Base-by-base conservation (phyloP, 2,888 invertebrate genomes). In the Hypomecis punctinalis region DNA sequence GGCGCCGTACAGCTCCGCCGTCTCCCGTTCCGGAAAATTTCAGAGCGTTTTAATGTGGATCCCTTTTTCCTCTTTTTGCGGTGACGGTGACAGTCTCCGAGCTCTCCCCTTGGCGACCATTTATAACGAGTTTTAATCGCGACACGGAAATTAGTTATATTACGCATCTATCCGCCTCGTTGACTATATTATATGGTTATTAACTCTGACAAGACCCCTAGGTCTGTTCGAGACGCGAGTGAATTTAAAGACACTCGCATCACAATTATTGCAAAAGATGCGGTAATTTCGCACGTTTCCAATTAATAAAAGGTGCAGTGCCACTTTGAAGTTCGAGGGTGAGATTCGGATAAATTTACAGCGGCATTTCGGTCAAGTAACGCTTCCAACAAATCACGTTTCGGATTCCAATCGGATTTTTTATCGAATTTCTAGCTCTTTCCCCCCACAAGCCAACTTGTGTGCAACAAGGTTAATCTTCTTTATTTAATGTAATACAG, bases 111-210 rank as follows among this genome's bases (percentile, higher is more conserved):
- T 40, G 59, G 78, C 75, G 76, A 80, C 80, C 81, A 83, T 87
- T 89, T 87, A 83, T 85, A 85, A 88, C 82, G 83, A 84, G 81
- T 84, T 88, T 85, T 86, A 87, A 88, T 86, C 83, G 82, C 76
- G 81, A 82, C 83, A 77, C 80, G 83, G 82, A 86, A 85, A 89
- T 88, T 85, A 85, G 83, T 84, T 85, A 80, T 80, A 84, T 84
- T 84, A 81, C 73, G 76, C 77, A 74, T 82, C 79, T 82, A 83
- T 82, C 79, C 77, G 76, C 70, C 67, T 71, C 76, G 73, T 67
- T 74, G 76, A 74, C 78, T 80, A 73, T 79, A 81, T 83, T 83
- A 81, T 84, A 81, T 79, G 80, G 79, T 75, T 82, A 82, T 83
- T 85, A 84, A 82, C 76, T 81, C 74, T 74, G 76, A 76, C 72